Percentiles rank a stretch among this genome's conserved stretches.
phyloP scores from a whole-genome alignment of 2,888 invertebrate species.

The Drosophila helvetica region DNA sequence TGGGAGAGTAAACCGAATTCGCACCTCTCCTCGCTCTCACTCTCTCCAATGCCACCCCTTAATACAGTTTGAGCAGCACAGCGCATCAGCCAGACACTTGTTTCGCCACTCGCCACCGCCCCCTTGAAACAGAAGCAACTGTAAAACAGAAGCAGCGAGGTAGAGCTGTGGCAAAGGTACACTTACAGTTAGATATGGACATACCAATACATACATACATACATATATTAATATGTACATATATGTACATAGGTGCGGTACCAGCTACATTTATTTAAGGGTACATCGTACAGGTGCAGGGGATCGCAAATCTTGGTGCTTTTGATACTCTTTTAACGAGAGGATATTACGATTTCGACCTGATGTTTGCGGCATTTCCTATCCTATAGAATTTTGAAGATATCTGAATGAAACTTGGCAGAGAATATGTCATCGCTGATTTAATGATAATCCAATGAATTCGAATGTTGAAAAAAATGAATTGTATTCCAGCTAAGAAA shows the following conservation, averaged over 20 bases:
- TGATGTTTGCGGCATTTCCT: not conserved
- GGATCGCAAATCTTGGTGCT: not conserved
- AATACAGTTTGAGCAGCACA: not conserved
- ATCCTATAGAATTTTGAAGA: not conserved
- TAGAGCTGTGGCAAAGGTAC: not conserved
- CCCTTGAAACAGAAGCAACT: not conserved
- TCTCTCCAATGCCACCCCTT: not conserved
- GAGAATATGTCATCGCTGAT: not conserved
- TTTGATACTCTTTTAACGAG: not conserved
- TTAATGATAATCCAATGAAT: not conserved
- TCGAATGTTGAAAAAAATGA: no score
- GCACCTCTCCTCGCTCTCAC: conserved; percentile 4
- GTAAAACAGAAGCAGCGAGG: not conserved
- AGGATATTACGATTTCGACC: not conserved
- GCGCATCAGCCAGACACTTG: conserved; percentile 3
- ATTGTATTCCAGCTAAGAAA: no score
- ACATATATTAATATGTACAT: not conserved
- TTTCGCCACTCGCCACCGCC: not conserved
- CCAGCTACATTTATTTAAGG: not conserved
- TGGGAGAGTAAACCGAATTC: conserved; percentile 27
- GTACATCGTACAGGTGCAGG: not conserved
- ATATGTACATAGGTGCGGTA: not conserved
- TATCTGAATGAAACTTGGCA: not conserved
- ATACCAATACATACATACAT: not conserved
- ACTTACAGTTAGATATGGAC: not conserved